These are phyloP conservation scores for Nasonia giraulti DNA, from an alignment of 1,140 invertebrate species.

Conservation along the genomic window DNA sequence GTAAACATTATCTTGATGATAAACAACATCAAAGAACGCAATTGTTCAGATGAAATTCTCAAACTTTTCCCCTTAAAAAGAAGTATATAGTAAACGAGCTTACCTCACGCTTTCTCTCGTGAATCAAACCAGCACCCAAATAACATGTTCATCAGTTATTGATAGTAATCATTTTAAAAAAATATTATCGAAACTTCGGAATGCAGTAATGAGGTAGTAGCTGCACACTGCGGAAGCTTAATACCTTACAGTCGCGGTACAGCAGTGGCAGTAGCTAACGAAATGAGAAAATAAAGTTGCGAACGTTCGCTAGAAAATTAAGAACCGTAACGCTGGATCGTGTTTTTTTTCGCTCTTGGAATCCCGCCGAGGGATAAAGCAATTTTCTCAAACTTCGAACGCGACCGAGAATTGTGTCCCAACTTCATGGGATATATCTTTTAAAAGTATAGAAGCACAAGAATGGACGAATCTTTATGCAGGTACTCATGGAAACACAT, in stretches of 20 bases:
- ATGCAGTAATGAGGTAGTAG: neutral
- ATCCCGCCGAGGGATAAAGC: conserved; percentile 39
- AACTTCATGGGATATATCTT: neutral
- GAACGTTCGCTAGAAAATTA: conserved; percentile 14
- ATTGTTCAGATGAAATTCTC: no score
- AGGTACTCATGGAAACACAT: no score
- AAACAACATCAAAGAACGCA: no score
- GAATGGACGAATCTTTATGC: no score
- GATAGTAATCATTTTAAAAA: no score
- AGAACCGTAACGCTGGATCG: conserved; percentile 18
- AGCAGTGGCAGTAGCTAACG: neutral
- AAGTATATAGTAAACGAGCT: no score
- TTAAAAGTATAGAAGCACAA: neutral
- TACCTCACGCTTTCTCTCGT: no score
- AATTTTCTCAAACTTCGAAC: conserved; percentile 42
- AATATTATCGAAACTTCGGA: neutral
- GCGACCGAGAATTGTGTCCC: conserved; percentile 7
- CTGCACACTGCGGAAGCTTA: neutral
- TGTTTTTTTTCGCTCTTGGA: conserved; percentile 3
- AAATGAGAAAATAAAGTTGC: conserved; percentile 6
- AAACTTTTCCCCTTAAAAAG: no score
- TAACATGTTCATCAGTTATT: neutral
- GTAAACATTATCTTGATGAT: no score
- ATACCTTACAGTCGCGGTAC: conserved; percentile 10
- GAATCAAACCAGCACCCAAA: neutral